These are phyloP conservation scores for Trachelus troglodyta DNA, from an alignment of 2,888 invertebrate genomes.

Conservation along the genomic window DNA sequence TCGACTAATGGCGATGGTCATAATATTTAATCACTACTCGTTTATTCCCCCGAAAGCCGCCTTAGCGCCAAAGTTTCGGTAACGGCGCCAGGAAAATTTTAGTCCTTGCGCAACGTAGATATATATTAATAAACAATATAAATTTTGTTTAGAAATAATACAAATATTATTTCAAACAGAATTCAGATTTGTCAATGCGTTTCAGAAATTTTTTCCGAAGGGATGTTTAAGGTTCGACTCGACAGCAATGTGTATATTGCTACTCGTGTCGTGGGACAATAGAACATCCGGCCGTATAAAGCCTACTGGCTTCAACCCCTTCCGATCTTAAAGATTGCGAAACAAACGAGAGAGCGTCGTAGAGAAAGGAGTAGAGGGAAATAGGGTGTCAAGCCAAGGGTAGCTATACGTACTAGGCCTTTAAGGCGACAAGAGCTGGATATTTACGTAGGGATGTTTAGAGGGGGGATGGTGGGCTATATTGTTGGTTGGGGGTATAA, in stretches of 20 bases:
- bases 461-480: neutral
- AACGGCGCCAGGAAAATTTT: slow-evolving; percentile 46
- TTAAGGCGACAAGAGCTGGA: slow-evolving; percentile 14
- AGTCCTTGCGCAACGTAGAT: slow-evolving; percentile 20
- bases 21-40: slow-evolving; percentile 66
- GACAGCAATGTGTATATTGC: neutral
- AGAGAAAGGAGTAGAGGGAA: slow-evolving; percentile 46
- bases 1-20: slow-evolving; percentile 58
- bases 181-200: neutral
- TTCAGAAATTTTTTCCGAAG: neutral
- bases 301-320: slow-evolving; percentile 47
- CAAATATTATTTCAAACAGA: neutral
- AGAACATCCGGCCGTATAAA: neutral
- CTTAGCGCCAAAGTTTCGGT: slow-evolving; percentile 12
- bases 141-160: neutral
- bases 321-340: slow-evolving; percentile 66
- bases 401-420: slow-evolving; percentile 27
- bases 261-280: neutral
- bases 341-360: slow-evolving; percentile 60
- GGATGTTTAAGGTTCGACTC: neutral
- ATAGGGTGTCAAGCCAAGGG: slow-evolving; percentile 62
- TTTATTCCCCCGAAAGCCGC: slow-evolving; percentile 51
- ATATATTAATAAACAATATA: neutral
- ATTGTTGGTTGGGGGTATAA: neutral
- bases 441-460: neutral